Percentiles rank a stretch among this genome's conserved stretches.
Evolutionary conservation across 1,140 invertebrate species (phyloP).

Genomic region (Atta colombica): DNA sequence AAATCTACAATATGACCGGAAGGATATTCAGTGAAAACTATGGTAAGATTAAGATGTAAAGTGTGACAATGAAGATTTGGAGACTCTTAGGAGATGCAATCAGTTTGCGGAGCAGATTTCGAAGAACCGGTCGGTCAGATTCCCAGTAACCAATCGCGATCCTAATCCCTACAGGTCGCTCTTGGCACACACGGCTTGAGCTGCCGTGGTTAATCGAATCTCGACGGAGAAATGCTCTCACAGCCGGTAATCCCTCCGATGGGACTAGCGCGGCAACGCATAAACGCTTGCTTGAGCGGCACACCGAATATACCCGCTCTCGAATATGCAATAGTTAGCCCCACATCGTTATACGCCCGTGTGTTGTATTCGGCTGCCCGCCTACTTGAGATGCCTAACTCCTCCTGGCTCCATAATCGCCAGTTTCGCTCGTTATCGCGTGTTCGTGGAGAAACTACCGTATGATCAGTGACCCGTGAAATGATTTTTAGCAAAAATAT

Average conservation of each 20-base stretch:
- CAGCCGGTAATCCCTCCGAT: slow-evolving; percentile 35
- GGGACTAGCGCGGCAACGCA: slow-evolving; percentile 32
- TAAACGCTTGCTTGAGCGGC: slow-evolving; percentile 19
- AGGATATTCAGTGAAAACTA: neutral
- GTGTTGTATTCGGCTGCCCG: neutral
- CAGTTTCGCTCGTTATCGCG: neutral
- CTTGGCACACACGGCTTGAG: slow-evolving; percentile 4
- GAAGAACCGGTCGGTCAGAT: neutral
- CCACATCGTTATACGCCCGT: neutral
- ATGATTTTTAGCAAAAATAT: neutral
- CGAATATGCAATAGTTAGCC: slow-evolving; percentile 36
- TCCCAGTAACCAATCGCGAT: slow-evolving; percentile 33
- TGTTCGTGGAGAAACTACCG: neutral
- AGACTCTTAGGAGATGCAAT: slow-evolving; percentile 11
- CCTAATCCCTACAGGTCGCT: slow-evolving; percentile 38
- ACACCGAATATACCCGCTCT: slow-evolving; percentile 11
- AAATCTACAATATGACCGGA: slow-evolving; percentile 1
- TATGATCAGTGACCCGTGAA: slow-evolving; percentile 6
- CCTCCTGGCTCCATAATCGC: slow-evolving; percentile 3
- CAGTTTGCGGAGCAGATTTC: slow-evolving; percentile 36
- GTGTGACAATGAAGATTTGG: neutral
- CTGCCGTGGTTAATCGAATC: slow-evolving; percentile 47
- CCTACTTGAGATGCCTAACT: slow-evolving; percentile 17
- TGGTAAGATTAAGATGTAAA: neutral
- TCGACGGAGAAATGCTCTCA: slow-evolving; percentile 8